Percentiles rank a stretch among this genome's conserved stretches.
Evolutionary conservation across 1,140 invertebrate species (phyloP).

Genomic region (Cherax destructor): DNA sequence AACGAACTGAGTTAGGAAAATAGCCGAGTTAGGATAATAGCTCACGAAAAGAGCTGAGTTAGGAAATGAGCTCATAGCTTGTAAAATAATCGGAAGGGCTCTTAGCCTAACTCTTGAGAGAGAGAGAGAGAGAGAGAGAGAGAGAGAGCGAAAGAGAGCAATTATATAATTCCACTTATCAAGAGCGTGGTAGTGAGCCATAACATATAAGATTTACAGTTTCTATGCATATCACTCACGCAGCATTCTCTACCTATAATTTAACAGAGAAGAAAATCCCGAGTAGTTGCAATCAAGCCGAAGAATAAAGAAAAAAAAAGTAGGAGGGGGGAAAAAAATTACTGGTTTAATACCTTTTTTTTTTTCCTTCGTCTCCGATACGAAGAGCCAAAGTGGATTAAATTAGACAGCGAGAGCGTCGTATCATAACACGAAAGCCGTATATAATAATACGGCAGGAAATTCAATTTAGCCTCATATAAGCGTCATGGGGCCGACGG

Average conservation of each 20-base stretch:
- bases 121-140: neutral
- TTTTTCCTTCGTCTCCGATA: neutral
- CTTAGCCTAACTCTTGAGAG: too few species aligned
- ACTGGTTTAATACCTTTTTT: neutral
- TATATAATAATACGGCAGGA: neutral
- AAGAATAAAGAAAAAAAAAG: neutral
- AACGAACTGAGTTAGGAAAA: too few species aligned
- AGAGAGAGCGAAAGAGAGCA: neutral
- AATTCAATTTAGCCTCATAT: conserved; percentile 8
- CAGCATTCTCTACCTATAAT: too few species aligned
- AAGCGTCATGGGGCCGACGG: neutral
- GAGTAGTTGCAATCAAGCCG: too few species aligned
- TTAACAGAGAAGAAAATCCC: too few species aligned
- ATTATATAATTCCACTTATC: neutral
- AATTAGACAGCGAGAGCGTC: neutral
- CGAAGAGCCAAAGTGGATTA: neutral
- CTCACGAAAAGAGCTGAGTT: too few species aligned
- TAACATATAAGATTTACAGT: too few species aligned
- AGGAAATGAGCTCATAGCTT: too few species aligned
- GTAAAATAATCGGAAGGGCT: too few species aligned
- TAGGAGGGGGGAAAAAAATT: neutral
- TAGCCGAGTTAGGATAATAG: too few species aligned
- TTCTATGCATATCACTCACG: too few species aligned
- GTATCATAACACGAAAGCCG: neutral
- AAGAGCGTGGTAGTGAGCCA: too few species aligned